Evolutionary conservation across 2,888 invertebrate species (phyloP), one percentile per base, ranked within the genome.

Genomic region (Seladonia tumulorum): DNA sequence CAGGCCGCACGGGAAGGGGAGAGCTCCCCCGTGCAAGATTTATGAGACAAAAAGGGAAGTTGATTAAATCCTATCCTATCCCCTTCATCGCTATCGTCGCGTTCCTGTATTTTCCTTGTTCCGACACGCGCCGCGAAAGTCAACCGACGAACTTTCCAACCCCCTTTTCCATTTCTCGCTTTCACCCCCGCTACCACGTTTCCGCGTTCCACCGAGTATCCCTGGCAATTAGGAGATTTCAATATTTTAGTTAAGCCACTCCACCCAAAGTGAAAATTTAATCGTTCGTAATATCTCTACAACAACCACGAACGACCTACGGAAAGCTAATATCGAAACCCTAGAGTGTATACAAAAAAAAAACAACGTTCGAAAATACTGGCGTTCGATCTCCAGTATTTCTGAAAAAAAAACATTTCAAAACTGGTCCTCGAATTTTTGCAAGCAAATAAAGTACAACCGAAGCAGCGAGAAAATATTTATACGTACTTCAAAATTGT

Each of bases 1-100:
- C 16, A 29, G 29, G 63, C 53, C 71, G 49, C 63, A 10, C 18
- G 42, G 18, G 18, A 35, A n/a, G 72, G 47, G n/a, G 71, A 72
- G 60, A 47, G 29, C 79, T 76, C 80, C 53, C 75, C 81, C 79
- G 79, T 39, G 79, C 75, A 84, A 90, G 91, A 93, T 93, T 91
- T 91, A 91, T 85, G 90, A 86, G 89, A 86, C 84, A 90, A 91
- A 91, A 90, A 88, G 88, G 86, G 83, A 90, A 88, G 87, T 93
- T 92, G 86, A 92, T 92, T 91, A 92, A 93, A 89, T 87, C 88
- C 83, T 63, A 60, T 60, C 25, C 66, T 77, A 63, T 80, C 88
- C 80, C 75, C 73, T 71, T 79, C 81, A 79, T 79, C 66, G 75
- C 39, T 68, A 73, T 66, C 83, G 76, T 76, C 47, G 57, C 22